Conservation (phyloP, 2,113 vertebrate species). For the Macrotus californicus region DNA sequence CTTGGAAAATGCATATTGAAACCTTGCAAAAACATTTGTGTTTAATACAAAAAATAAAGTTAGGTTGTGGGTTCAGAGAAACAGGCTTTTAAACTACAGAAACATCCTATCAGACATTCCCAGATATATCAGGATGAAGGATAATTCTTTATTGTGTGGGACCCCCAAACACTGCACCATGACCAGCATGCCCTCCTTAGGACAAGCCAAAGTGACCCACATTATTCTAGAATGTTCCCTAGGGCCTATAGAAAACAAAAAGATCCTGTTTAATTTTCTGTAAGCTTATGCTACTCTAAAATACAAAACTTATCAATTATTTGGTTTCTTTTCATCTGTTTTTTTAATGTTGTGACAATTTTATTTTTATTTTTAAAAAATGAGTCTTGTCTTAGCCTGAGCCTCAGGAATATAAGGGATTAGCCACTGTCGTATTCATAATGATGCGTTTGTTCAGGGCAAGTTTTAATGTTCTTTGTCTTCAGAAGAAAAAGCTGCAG, state of each 20-base stretch:
- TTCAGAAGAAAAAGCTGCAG: background rate
- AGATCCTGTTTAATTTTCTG: background rate
- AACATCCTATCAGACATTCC: background rate
- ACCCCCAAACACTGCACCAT: background rate
- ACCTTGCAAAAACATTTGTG: background rate
- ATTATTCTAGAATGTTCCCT: background rate
- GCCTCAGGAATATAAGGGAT: background rate
- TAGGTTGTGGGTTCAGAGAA: background rate
- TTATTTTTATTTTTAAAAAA: slow-evolving; percentile 45
- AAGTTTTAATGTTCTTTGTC: background rate
- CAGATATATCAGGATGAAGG: background rate
- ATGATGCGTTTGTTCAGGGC: background rate
- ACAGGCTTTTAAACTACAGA: background rate
- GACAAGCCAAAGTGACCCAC: background rate
- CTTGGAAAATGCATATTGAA: background rate
- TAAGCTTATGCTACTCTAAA: slow-evolving; percentile 17
- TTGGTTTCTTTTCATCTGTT: background rate
- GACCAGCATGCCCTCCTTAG: background rate
- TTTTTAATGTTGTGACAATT: background rate
- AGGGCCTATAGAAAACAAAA: background rate
- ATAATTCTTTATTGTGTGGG: background rate
- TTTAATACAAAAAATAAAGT: background rate
- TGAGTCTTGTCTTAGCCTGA: slow-evolving; percentile 14
- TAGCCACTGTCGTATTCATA: background rate
- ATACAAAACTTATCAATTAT: background rate